Base-by-base conservation (phyloP, 2,888 invertebrate species). In the Tetragonisca angustula region DNA sequence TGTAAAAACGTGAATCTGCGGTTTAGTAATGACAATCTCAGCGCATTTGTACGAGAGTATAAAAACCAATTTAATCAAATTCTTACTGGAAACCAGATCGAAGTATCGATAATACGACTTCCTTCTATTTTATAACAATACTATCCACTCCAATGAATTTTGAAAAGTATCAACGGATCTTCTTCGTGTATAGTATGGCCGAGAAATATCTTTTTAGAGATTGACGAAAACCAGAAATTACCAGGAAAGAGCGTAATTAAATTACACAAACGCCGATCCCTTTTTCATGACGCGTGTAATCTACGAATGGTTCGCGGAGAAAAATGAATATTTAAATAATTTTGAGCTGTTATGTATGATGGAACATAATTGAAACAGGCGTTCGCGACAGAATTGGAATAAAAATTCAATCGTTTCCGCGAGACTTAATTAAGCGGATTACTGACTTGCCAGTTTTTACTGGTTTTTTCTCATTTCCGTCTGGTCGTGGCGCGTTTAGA, bases 291-390 rank as follows among this genome's bases (percentile, higher is more conserved):
- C n/a, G 2, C 56, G 49, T 21, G 64, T 64, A 43, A 64, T 19
- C 27, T 19, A 11, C 71, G 3, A 54, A 36, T 24, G 17, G 11
- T 4, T 1, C 72, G 32, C 3, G 4, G 65, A n/a, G 32, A 11
- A 27, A 43, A 68, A 54, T n/a, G 75, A 68, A 19, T 76, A 54
- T 79, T 76, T 69, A 56, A 76, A 69, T 69, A 24, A 79, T 56
- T 24, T 32, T 15, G 68, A n/a, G 32, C 15, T 36, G 13, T 32
- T 27, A 21, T 4, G 17, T 24, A 6, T 69, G 49, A 79, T 49
- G 54, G 54, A 69, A 17, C 21, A 56, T 75, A 62, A 79, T 79
- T 24, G 75, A 43, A 49, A 17, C 13, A 59, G 52, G 52, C 59
- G 59, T 71, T 54, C 49, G 52, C 9, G 61, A 67, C 19, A 17